Evolutionary conservation across 2,797 vertebrate genomes (phyloP).

Genomic region (Holocentrus rufus): DNA sequence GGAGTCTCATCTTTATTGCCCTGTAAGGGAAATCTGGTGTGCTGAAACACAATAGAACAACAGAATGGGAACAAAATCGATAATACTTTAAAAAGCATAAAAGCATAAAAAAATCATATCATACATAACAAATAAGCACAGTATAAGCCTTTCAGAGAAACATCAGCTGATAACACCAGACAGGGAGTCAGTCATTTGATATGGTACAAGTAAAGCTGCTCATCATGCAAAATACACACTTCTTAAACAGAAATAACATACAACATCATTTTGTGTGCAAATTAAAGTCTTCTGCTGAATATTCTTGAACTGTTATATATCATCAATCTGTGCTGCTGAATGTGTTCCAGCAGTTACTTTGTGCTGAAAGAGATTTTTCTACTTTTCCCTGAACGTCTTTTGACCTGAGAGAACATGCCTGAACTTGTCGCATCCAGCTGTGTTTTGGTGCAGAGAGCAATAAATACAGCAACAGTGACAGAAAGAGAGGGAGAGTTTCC

Average conservation of each 20-base stretch:
- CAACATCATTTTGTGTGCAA: too few species aligned
- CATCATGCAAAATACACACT: neutral
- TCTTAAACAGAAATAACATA: neutral
- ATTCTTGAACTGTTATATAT: neutral
- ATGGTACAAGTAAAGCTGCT: neutral
- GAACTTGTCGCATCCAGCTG: too few species aligned
- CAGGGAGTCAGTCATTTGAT: neutral
- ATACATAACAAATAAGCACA: neutral
- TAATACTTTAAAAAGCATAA: too few species aligned
- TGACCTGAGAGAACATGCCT: too few species aligned
- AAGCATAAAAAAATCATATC: neutral
- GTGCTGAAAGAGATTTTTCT: too few species aligned
- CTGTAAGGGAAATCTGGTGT: neutral
- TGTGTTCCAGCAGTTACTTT: too few species aligned
- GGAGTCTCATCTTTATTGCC: neutral
- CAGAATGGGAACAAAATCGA: neutral
- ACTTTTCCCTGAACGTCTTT: too few species aligned
- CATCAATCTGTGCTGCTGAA: neutral
- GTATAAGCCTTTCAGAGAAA: too few species aligned
- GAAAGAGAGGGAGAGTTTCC: too few species aligned
- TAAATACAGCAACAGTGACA: too few species aligned
- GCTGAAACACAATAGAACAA: neutral
- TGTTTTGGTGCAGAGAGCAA: too few species aligned
- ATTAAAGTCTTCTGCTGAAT: neutral
- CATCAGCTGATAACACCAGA: neutral